Evolutionary conservation across 2,113 vertebrate genomes (phyloP), one percentile per base, ranked within the genome.

Genomic region (Chlamydotis undulata): DNA sequence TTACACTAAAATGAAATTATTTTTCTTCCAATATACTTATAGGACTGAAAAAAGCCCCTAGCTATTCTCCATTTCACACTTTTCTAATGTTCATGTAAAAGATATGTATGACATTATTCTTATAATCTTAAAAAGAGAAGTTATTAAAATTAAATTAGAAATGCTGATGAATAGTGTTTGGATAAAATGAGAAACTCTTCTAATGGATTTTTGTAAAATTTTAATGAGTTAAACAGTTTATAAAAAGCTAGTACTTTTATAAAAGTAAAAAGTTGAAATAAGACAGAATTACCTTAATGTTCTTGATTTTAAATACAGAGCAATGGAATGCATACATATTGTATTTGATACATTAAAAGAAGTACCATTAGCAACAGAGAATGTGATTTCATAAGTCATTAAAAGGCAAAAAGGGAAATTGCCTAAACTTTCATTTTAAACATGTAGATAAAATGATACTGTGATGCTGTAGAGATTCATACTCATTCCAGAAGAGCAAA

Each of bases 141-240:
- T 81, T 94, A 91, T 90, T 93, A 91, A 96, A 96, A 63, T 74
- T 43, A 94, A 96, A 96, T 96, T 93, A 94, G 75, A 86, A 91
- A 84, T 88, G n/a, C 4, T 13, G 37, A 87, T 94, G 60, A 94
- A 94, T 73, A 81, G 76, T 59, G 64, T 76, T 85, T 77, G 47
- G 67, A 83, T 93, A 74, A 90, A 94, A 90, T 52, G 55, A 89
- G 69, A 74, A 75, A 76, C 14, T 33, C 60, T 84, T 86, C 35
- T 90, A 82, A 95, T 80, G 56, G 33, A 70, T 45, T 91, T 91
- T 71, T 71, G 18, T 82, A 84, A 93, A 84, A 80, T 64, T 90
- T 94, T 96, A 94, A 95, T 94, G 57, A 93, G 53, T 83, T 69
- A 79, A 81, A 76, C 28, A 76, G 37, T 92, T 77, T 79, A n/a